These are phyloP conservation scores for Syritta pipiens DNA, from an alignment of 2,888 invertebrate species.

Conservation along the genomic window DNA sequence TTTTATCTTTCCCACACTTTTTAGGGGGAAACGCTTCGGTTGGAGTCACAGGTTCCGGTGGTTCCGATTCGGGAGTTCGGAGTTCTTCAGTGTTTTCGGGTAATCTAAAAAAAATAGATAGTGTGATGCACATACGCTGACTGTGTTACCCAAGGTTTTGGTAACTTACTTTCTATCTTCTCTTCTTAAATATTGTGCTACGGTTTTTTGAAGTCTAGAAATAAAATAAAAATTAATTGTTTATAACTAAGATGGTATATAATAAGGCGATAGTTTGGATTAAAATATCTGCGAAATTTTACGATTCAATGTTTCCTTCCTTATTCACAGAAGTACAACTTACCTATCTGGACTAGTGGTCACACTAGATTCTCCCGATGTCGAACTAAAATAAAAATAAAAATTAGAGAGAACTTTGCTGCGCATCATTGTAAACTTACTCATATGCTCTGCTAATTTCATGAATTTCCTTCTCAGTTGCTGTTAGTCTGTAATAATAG, in stretches of 20 bases:
- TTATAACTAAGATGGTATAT: neutral
- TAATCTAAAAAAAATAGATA: constrained; percentile 27
- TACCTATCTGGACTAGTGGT: constrained; percentile 70
- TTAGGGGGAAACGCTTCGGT: constrained; percentile 72
- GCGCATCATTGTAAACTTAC: constrained; percentile 35
- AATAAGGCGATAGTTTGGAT: neutral
- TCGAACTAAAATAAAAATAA: constrained; percentile 20
- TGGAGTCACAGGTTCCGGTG: constrained; percentile 69
- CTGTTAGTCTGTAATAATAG: constrained; percentile 27
- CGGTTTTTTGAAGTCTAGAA: constrained; percentile 37
- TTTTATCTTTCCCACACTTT: constrained; percentile 75
- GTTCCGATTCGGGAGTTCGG: constrained; percentile 66
- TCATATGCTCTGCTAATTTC: constrained; percentile 39
- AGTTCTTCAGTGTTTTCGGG: constrained; percentile 52
- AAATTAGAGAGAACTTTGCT: neutral
- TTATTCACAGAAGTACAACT: neutral
- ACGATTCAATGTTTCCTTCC: neutral
- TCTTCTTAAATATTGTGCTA: constrained; percentile 52
- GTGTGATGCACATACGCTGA: too few species aligned
- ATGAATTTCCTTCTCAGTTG: constrained; percentile 34
- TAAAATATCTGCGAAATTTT: neutral
- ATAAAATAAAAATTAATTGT: neutral
- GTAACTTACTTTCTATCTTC: constrained; percentile 45
- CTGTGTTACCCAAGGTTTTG: neutral
- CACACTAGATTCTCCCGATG: constrained; percentile 51